Conservation (phyloP, 2,888 invertebrate genomes). For the Calameuta filiformis region DNA sequence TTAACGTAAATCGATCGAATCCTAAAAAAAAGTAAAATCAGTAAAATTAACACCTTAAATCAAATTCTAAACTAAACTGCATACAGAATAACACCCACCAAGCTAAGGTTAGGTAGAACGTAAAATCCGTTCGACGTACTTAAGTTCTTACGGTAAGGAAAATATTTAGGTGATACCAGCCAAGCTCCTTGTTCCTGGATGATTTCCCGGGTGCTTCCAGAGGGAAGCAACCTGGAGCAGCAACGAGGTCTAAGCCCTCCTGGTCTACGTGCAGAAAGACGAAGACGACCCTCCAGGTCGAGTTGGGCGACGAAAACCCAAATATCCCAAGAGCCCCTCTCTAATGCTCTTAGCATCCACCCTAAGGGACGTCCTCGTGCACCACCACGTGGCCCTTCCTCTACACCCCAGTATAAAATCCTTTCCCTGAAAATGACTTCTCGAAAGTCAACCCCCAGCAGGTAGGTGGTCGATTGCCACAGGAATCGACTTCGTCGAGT, state of each 20-base stretch:
- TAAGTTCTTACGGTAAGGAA: conserved; percentile 51
- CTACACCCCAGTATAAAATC: conserved; percentile 20
- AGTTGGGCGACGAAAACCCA: conserved; percentile 49
- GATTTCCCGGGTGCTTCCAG: conserved; percentile 2
- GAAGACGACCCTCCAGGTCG: conserved; percentile 7
- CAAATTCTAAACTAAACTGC: neutral
- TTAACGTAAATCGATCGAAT: too few relatives aligned
- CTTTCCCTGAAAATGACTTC: too few relatives aligned
- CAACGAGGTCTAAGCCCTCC: too few relatives aligned
- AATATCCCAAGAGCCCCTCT: conserved; percentile 63
- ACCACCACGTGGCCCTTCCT: conserved; percentile 41
- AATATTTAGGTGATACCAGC: conserved; percentile 44
- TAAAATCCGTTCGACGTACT: conserved; percentile 23
- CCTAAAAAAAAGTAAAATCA: too few relatives aligned
- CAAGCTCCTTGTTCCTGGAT: neutral
- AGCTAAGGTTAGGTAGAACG: neutral
- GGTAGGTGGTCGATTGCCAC: too few relatives aligned
- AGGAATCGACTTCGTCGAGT: too few relatives aligned
- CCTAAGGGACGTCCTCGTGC: too few relatives aligned
- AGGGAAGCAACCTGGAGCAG: neutral
- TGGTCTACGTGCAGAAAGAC: conserved; percentile 19
- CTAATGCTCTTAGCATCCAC: conserved; percentile 61
- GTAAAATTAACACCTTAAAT: too few relatives aligned
- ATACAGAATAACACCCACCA: neutral
- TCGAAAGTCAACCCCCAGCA: too few relatives aligned